These are phyloP conservation scores for Silurus lanzhouensis DNA, from an alignment of 2,797 vertebrate species.

Conservation along the genomic window DNA sequence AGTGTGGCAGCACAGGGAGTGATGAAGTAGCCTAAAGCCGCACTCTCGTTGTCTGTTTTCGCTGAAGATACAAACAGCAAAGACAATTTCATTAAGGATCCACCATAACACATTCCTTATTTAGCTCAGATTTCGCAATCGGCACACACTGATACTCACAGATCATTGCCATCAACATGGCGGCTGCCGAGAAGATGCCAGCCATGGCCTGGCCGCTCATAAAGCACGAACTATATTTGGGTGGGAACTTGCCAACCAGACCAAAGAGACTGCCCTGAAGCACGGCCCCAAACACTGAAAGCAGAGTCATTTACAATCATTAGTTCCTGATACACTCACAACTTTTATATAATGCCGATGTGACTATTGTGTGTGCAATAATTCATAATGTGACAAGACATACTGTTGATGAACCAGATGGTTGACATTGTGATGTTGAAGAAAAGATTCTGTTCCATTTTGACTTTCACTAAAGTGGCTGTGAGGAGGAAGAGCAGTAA, in stretches of 20 bases:
- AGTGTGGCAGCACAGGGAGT: conserved; percentile 79
- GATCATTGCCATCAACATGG: conserved; percentile 81
- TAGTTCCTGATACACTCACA: background rate
- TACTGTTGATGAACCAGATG: conserved; percentile 86
- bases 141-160: conserved; percentile 69
- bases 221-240: conserved; percentile 78
- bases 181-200: conserved; percentile 81
- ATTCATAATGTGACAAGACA: conserved; percentile 47
- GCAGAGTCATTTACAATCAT: background rate
- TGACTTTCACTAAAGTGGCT: conserved; percentile 73
- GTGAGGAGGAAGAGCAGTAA: conserved; percentile 79
- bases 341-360: background rate
- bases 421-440: conserved; percentile 81
- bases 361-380: background rate
- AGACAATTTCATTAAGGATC: background rate
- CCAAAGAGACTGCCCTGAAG: conserved; percentile 85
- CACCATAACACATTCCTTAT: background rate
- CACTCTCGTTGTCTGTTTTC: conserved; percentile 68
- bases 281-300: conserved; percentile 78
- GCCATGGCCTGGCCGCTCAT: conserved; percentile 88
- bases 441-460: conserved; percentile 70
- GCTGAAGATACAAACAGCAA: conserved; percentile 60
- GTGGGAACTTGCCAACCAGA: conserved; percentile 76
- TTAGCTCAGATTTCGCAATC: background rate
- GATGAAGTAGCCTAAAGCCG: conserved; percentile 83